Conservation (phyloP, 2,113 vertebrate species). For the Stigmatopora argus region DNA sequence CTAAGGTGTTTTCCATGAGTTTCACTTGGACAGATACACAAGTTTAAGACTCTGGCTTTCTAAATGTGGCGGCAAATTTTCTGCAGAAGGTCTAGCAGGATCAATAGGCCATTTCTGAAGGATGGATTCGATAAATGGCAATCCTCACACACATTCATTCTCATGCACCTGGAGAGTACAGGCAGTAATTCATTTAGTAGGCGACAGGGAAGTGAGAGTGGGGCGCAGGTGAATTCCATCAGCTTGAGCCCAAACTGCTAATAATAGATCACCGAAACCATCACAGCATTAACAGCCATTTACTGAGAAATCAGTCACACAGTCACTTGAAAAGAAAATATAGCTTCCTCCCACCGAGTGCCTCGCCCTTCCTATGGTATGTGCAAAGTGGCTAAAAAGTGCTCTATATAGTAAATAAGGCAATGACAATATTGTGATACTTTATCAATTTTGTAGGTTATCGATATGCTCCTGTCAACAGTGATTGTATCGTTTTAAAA, state of each 20-base stretch:
- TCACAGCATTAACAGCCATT: slow-evolving; percentile 14
- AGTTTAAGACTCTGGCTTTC: not conserved
- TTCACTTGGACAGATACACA: not conserved
- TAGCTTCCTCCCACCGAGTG: not conserved
- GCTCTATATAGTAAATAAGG: not conserved
- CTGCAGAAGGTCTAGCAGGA: slow-evolving; percentile 16
- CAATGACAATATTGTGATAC: not conserved
- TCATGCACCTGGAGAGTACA: slow-evolving; percentile 42
- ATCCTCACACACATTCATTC: slow-evolving; percentile 18
- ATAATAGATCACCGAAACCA: slow-evolving; percentile 44
- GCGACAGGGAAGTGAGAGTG: slow-evolving; percentile 51
- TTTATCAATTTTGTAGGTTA: too few species aligned
- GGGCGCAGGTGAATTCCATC: slow-evolving; percentile 46
- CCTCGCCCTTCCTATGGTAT: not conserved
- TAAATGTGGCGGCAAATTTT: slow-evolving; percentile 6
- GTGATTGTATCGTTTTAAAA: too few species aligned
- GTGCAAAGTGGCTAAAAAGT: not conserved
- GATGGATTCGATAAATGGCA: slow-evolving; percentile 37
- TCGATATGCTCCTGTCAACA: too few species aligned
- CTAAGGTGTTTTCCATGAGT: not conserved
- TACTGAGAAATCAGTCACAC: slow-evolving; percentile 27
- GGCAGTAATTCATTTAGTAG: slow-evolving; percentile 36
- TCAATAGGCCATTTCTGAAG: slow-evolving; percentile 39
- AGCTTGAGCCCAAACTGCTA: slow-evolving; percentile 19
- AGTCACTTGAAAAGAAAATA: not conserved